These are phyloP conservation scores for Rutpela maculata DNA, from an alignment of 2,888 invertebrate species.

Conservation along the genomic window DNA sequence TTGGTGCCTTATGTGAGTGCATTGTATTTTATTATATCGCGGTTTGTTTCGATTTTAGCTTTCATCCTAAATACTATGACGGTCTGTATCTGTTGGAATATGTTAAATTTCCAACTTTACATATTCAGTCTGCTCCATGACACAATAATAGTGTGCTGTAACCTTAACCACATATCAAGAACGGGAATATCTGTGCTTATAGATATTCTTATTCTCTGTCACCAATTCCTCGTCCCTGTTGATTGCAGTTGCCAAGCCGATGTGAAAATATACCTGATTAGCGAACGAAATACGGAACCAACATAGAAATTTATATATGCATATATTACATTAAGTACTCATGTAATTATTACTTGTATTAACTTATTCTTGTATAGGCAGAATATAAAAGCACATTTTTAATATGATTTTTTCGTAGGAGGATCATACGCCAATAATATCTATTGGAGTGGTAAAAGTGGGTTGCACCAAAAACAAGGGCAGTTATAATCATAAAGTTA, in stretches of 20 bases:
- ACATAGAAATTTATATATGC: background rate
- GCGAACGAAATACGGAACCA: background rate
- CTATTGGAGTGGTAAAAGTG: constrained; percentile 44
- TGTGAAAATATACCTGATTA: background rate
- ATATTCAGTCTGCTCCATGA: background rate
- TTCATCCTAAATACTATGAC: background rate
- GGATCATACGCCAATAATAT: constrained; percentile 33
- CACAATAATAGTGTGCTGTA: background rate
- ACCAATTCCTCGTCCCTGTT: background rate
- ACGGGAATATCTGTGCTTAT: constrained; percentile 18
- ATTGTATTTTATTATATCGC: background rate
- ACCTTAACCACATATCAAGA: background rate
- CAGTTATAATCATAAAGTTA: constrained; percentile 48
- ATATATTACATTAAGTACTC: constrained; percentile 12
- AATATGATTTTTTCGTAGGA: constrained; percentile 54
- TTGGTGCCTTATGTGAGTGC: background rate
- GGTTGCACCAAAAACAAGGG: constrained; percentile 45
- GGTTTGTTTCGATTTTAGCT: background rate
- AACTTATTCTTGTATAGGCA: constrained; percentile 31
- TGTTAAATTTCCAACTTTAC: too few relatives aligned
- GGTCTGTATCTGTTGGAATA: background rate
- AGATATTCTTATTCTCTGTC: constrained; percentile 1
- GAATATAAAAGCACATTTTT: constrained; percentile 45
- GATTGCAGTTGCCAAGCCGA: background rate
- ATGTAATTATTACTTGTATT: constrained; percentile 10